Conservation (phyloP, 2,113 vertebrate genomes). For the Dipodomys merriami region DNA sequence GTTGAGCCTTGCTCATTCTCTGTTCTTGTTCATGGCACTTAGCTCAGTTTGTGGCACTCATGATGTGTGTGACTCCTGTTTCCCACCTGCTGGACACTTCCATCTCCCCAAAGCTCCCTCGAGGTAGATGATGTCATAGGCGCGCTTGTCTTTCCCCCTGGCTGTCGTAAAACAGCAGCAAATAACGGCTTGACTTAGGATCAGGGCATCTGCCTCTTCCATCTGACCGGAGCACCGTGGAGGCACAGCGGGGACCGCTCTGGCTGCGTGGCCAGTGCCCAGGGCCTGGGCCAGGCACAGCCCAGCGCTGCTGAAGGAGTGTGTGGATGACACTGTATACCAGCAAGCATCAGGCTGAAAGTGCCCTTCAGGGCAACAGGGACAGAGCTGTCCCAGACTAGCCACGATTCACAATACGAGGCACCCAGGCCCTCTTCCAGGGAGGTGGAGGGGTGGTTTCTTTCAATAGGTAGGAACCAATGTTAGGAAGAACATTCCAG, state of each 20-base stretch:
- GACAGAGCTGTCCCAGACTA: not conserved
- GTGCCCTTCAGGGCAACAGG: not conserved
- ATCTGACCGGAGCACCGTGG: not conserved
- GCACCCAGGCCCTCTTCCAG: not conserved
- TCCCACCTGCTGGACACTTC: not conserved
- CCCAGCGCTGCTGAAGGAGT: not conserved
- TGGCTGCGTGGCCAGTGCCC: not conserved
- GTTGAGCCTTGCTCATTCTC: not conserved
- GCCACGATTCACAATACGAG: not conserved
- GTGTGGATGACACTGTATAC: not conserved
- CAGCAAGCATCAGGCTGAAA: not conserved
- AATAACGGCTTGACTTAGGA: not conserved
- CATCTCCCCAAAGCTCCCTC: accelerated
- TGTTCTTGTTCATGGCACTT: not conserved
- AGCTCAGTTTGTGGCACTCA: not conserved
- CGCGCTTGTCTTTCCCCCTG: accelerated
- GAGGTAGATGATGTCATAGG: not conserved
- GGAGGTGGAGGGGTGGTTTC: no score
- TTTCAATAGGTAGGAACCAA: no score
- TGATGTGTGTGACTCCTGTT: not conserved
- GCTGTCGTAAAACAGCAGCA: not conserved
- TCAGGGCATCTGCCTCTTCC: not conserved
- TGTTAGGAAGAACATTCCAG: not conserved
- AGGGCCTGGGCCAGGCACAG: accelerated
- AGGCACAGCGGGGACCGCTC: not conserved